Evolutionary conservation across 2,888 invertebrate genomes (phyloP).

Genomic region (Nymphalis urticae): DNA sequence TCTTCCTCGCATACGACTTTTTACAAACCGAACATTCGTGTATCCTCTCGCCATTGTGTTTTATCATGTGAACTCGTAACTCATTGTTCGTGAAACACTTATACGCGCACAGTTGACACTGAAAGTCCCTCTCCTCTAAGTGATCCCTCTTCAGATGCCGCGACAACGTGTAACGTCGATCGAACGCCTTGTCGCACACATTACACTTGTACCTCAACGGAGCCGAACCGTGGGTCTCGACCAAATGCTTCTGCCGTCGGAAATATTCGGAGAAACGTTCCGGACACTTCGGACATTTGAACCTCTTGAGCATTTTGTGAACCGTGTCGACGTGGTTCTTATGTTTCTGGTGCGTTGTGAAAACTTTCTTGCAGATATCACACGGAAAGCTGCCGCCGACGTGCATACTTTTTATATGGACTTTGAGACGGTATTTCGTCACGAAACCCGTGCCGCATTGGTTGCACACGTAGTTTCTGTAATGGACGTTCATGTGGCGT

Average conservation of each 20-base stretch:
- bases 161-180: constrained; percentile 52
- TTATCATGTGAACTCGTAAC: constrained; percentile 61
- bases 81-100: constrained; percentile 66
- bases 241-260: constrained; percentile 65
- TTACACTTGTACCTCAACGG: constrained; percentile 65
- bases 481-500: constrained; percentile 71
- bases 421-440: constrained; percentile 63
- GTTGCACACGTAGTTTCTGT: constrained; percentile 65
- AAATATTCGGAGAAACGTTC: constrained; percentile 68
- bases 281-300: constrained; percentile 64
- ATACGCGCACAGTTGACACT: constrained; percentile 55
- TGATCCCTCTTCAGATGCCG: constrained; percentile 69
- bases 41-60: constrained; percentile 67
- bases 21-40: constrained; percentile 66
- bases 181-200: constrained; percentile 53
- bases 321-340: constrained; percentile 64
- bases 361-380: constrained; percentile 61
- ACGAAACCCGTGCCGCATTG: constrained; percentile 69
- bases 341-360: constrained; percentile 57
- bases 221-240: constrained; percentile 57
- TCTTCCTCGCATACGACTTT: constrained; percentile 67
- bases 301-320: constrained; percentile 59
- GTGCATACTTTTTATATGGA: constrained; percentile 65
- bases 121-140: constrained; percentile 60
- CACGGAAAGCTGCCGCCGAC: constrained; percentile 56